Percentiles rank a stretch among this genome's conserved stretches.
These are phyloP conservation scores for Pseudoatta argentina DNA, from an alignment of 1,140 invertebrate species.

Conservation along the genomic window DNA sequence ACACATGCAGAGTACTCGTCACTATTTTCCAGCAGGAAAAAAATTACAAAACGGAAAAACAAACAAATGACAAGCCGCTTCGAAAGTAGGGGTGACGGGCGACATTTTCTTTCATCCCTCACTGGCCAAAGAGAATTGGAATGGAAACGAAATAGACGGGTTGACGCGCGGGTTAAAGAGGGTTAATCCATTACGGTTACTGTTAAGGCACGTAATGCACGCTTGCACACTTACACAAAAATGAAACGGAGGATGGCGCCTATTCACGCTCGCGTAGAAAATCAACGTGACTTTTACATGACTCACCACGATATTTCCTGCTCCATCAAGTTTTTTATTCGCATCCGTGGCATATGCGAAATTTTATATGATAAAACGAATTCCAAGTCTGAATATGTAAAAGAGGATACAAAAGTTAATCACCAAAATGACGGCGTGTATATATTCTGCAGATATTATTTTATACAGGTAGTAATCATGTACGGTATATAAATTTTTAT, in stretches of 20 bases:
- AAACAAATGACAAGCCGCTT: slow-evolving; percentile 41
- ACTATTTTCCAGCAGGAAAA: slow-evolving; percentile 9
- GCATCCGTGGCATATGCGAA: background rate
- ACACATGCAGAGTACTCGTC: background rate
- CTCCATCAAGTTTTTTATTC: background rate
- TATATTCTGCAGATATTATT: background rate
- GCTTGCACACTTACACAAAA: background rate
- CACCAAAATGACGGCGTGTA: background rate
- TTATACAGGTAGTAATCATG: no score
- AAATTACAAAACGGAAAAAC: slow-evolving; percentile 28
- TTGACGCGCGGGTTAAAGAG: slow-evolving; percentile 26
- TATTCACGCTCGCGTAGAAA: slow-evolving; percentile 14
- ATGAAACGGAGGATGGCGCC: background rate
- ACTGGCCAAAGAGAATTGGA: slow-evolving; percentile 48
- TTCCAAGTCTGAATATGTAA: background rate
- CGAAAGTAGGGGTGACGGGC: slow-evolving; percentile 46
- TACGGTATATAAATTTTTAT: background rate
- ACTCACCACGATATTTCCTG: background rate
- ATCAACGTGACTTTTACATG: slow-evolving; percentile 24
- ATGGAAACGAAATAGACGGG: slow-evolving; percentile 33
- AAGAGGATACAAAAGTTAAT: slow-evolving; percentile 7
- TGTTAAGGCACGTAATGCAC: slow-evolving; percentile 64
- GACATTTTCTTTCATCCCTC: slow-evolving; percentile 56
- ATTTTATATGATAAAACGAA: background rate
- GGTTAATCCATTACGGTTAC: slow-evolving; percentile 68